Percentiles rank a stretch among this genome's conserved stretches.
Evolutionary conservation across 2,113 vertebrate genomes (phyloP).

Genomic region (Phalacrocorax carbo): DNA sequence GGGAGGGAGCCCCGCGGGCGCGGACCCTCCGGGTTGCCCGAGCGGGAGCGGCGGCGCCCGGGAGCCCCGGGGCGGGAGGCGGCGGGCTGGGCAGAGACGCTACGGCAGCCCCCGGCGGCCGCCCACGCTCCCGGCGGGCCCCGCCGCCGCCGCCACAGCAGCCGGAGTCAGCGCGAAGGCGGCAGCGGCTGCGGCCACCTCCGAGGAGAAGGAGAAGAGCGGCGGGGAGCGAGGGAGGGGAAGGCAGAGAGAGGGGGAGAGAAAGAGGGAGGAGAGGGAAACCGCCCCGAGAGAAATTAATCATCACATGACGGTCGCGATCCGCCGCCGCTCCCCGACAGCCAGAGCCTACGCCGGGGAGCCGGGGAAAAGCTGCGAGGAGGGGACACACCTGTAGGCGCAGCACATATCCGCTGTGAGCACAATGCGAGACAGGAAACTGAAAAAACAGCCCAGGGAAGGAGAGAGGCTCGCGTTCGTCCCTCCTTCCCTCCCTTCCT

Average conservation of each 20-base stretch:
- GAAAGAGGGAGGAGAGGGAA: not conserved
- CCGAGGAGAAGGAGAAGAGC: not conserved
- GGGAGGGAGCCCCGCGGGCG: too few relatives aligned
- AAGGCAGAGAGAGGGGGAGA: not conserved
- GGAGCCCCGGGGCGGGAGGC: too few relatives aligned
- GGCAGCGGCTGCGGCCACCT: slow-evolving; percentile 30
- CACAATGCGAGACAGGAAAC: slow-evolving; percentile 71
- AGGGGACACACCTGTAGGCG: slow-evolving; percentile 74
- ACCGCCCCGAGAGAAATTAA: slow-evolving; percentile 1
- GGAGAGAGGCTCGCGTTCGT: slow-evolving; percentile 42
- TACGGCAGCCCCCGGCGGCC: too few relatives aligned
- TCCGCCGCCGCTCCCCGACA: slow-evolving; percentile 23
- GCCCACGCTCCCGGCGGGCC: too few relatives aligned
- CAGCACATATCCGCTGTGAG: slow-evolving; percentile 71
- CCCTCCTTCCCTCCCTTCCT: slow-evolving; percentile 34
- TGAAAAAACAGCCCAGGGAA: slow-evolving; percentile 59
- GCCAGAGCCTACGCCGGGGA: not conserved
- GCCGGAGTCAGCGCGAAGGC: not conserved
- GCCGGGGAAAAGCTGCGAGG: slow-evolving; percentile 22
- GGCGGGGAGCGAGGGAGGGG: not conserved
- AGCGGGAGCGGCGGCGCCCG: too few relatives aligned
- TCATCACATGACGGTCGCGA: slow-evolving; percentile 46
- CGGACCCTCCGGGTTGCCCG: too few relatives aligned
- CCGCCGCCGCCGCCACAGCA: not conserved
- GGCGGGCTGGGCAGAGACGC: too few relatives aligned